phyloP scores from a whole-genome alignment of 1,140 invertebrate species.

The Hyles vespertilio region DNA sequence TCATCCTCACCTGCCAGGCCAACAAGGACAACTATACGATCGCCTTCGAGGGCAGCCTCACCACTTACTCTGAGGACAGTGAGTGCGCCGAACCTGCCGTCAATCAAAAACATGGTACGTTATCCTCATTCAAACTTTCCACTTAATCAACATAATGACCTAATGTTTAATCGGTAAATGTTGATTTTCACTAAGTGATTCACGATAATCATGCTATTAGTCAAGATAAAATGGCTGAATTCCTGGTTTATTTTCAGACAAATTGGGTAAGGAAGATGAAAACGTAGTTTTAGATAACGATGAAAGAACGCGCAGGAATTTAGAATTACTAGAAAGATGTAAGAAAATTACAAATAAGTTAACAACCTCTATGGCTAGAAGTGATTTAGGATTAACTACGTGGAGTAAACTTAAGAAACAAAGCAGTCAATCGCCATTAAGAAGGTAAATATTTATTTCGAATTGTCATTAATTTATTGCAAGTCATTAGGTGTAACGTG shows the following conservation, averaged over 20 bases:
- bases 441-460: slow-evolving; percentile 44
- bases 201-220: slow-evolving; percentile 21
- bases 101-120: slow-evolving; percentile 69
- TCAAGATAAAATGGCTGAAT: slow-evolving; percentile 40
- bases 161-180: slow-evolving; percentile 38
- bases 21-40: slow-evolving; percentile 97
- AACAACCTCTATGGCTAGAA: slow-evolving; percentile 87
- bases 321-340: slow-evolving; percentile 74
- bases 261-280: slow-evolving; percentile 64
- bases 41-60: slow-evolving; percentile 92
- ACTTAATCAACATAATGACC: slow-evolving; percentile 18
- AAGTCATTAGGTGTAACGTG: background rate
- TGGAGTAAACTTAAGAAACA: slow-evolving; percentile 88
- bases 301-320: slow-evolving; percentile 75
- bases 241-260: slow-evolving; percentile 59
- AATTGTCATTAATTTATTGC: background rate
- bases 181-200: slow-evolving; percentile 27
- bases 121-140: background rate
- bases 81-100: slow-evolving; percentile 66
- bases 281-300: slow-evolving; percentile 65
- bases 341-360: slow-evolving; percentile 74
- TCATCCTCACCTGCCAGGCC: slow-evolving; percentile 91
- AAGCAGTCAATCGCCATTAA: slow-evolving; percentile 67
- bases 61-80: slow-evolving; percentile 90
- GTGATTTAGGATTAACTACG: slow-evolving; percentile 88